Evolutionary conservation across 1,140 invertebrate genomes (phyloP).

Genomic region (Drosophila equinoxialis): DNA sequence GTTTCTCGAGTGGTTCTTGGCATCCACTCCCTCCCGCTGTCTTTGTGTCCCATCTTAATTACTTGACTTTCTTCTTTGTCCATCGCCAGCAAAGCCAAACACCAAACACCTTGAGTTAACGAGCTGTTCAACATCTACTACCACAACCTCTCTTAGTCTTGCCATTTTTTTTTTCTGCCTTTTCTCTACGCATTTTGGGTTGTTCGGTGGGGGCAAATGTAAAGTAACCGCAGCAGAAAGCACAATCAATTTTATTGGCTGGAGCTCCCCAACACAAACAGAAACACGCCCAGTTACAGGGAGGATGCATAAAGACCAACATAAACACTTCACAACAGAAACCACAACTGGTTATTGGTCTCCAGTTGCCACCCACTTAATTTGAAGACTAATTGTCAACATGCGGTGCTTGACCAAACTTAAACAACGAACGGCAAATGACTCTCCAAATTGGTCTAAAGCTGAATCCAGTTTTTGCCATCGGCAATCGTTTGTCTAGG

Average conservation of each 20-base stretch:
- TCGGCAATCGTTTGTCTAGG: neutral
- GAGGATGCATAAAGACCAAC: constrained; percentile 13
- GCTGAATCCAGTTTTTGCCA: neutral
- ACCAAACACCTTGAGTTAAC: constrained; percentile 60
- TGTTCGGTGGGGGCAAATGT: neutral
- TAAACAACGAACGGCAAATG: neutral
- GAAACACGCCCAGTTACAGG: neutral
- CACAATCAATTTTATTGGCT: constrained; percentile 58
- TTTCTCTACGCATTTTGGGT: neutral
- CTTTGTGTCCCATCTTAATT: constrained; percentile 57
- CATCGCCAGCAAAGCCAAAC: constrained; percentile 37
- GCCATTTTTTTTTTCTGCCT: constrained; percentile 1
- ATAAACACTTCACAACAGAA: constrained; percentile 24
- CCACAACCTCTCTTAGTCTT: neutral
- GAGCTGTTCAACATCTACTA: constrained; percentile 27
- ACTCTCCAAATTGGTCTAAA: neutral
- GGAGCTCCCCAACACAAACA: neutral
- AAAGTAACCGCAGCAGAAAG: constrained; percentile 45
- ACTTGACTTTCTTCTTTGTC: constrained; percentile 39
- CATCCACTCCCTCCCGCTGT: constrained; percentile 13
- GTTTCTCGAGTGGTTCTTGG: constrained; percentile 23
- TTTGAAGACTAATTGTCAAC: constrained; percentile 76
- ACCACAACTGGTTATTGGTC: neutral
- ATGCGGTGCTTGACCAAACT: constrained; percentile 28
- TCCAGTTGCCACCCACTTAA: constrained; percentile 46